phyloP scores from a whole-genome alignment of 2,113 vertebrate species.

The Plotosus lineatus region DNA sequence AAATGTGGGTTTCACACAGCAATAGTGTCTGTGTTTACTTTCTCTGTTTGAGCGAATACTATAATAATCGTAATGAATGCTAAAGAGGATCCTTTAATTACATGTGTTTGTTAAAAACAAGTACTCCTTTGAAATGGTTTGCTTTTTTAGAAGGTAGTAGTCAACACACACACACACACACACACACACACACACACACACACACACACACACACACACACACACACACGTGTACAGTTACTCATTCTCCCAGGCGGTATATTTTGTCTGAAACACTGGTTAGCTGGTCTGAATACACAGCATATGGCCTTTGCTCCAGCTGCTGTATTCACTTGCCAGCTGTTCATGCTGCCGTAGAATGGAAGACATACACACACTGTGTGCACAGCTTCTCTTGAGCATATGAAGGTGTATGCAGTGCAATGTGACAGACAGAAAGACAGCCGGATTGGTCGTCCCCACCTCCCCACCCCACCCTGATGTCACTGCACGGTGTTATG shows the following conservation, averaged over 20 bases:
- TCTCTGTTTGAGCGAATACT: constrained; percentile 6
- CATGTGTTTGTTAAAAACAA: constrained; percentile 15
- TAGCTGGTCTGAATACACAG: constrained; percentile 39
- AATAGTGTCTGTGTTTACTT: constrained; percentile 15
- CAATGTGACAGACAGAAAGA: not conserved
- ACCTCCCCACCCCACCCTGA: too few relatives aligned
- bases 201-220: constrained; percentile 26
- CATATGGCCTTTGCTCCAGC: constrained; percentile 47
- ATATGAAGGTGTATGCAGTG: not conserved
- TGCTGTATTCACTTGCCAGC: constrained; percentile 36
- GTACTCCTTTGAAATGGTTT: constrained; percentile 29
- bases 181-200: constrained; percentile 19
- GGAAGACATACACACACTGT: not conserved
- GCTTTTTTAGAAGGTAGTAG: constrained; percentile 28
- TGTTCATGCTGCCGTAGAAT: constrained; percentile 17
- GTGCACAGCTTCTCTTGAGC: not conserved
- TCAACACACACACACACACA: constrained; percentile 16
- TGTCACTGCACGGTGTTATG: too few relatives aligned
- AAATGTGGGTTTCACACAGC: not conserved
- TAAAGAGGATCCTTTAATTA: constrained; percentile 22
- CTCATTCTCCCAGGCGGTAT: constrained; percentile 35
- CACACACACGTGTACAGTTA: constrained; percentile 25
- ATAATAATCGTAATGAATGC: constrained; percentile 9
- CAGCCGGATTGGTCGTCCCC: not conserved
- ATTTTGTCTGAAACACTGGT: constrained; percentile 56